Evolutionary conservation across 2,113 vertebrate species (phyloP).

Genomic region (Protobothrops mucrosquamatus): DNA sequence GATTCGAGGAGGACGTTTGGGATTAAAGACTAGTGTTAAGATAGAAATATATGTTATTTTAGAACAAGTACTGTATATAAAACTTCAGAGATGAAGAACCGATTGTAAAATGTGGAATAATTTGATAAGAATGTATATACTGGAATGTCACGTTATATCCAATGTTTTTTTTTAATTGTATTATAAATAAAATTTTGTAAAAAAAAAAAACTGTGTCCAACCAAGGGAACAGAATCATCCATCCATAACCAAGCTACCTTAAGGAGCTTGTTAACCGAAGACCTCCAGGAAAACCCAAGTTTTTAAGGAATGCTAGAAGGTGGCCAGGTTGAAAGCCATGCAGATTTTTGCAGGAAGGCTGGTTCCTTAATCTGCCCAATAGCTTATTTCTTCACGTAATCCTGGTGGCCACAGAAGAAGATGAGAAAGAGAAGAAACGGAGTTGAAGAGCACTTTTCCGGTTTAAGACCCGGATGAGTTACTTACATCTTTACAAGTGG

Average conservation of each 20-base stretch:
- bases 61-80: too few relatives aligned
- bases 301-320: not conserved
- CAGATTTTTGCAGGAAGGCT: not conserved
- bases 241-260: not conserved
- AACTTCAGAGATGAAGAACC: too few relatives aligned
- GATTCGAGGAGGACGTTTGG: too few relatives aligned
- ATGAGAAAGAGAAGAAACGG: not conserved
- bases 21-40: too few relatives aligned
- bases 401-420: not conserved
- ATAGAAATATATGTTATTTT: too few relatives aligned
- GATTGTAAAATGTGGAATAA: too few relatives aligned
- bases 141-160: too few relatives aligned
- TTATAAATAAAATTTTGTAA: too few relatives aligned
- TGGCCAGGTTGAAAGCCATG: not conserved
- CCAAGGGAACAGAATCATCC: not conserved
- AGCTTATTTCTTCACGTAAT: not conserved
- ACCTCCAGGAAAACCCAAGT: not conserved
- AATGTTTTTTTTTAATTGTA: too few relatives aligned
- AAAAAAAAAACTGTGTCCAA: not conserved
- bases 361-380: not conserved
- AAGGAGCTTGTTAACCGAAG: not conserved
- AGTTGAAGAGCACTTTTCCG: not conserved
- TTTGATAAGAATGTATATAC: too few relatives aligned
- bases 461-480: not conserved
- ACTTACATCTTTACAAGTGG: not conserved